These are phyloP conservation scores for Dolichallabes microphthalmus DNA, from an alignment of 2,113 vertebrate genomes.

Conservation along the genomic window DNA sequence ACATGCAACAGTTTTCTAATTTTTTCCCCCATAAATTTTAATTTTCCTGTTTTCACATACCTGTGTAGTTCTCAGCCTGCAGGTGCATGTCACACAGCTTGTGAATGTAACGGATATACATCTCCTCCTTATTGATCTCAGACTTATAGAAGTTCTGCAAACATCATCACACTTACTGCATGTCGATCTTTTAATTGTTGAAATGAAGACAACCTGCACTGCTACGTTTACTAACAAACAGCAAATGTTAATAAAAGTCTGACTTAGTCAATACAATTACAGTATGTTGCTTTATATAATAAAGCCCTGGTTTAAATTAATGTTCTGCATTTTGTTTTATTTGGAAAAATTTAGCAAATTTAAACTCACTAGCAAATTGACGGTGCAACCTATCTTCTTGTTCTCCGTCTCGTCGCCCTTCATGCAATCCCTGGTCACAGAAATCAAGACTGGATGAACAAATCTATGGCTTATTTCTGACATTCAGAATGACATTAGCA, in stretches of 20 bases:
- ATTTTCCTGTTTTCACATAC: constrained; percentile 57
- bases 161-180: not conserved
- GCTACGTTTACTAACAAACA: not conserved
- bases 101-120: constrained; percentile 99
- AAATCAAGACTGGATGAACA: not conserved
- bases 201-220: not conserved
- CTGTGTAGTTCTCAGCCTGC: constrained; percentile 96
- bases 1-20: not conserved
- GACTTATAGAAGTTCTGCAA: constrained; percentile 98
- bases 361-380: constrained; percentile 89
- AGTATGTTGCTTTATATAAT: not conserved
- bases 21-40: too few relatives aligned
- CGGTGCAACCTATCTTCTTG: constrained; percentile 96
- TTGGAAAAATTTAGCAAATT: not conserved
- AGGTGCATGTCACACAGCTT: constrained; percentile 98
- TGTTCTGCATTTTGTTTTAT: not conserved
- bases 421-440: constrained; percentile 87
- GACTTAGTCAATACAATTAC: not conserved
- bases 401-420: constrained; percentile 97
- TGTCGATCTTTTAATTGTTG: not conserved
- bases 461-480: not conserved
- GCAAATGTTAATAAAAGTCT: too few relatives aligned
- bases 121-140: constrained; percentile 98
- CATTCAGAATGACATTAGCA: not conserved
- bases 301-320: not conserved